Base-by-base conservation (phyloP, 2,888 invertebrate genomes). In the Zhuqinia jingwanae region DNA sequence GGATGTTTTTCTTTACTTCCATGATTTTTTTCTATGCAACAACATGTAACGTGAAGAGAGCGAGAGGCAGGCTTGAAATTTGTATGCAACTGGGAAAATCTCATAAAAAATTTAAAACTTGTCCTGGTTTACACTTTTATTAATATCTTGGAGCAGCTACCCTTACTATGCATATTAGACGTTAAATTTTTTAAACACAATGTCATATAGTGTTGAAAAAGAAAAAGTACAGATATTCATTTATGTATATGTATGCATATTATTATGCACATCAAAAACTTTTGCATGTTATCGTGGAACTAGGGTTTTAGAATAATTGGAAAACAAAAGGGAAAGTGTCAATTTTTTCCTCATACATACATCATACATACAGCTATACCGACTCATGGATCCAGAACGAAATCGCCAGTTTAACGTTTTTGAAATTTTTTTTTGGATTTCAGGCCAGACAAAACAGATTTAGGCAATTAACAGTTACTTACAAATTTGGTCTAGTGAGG, bases 101-200 rank as follows among this genome's bases (percentile, higher is more conserved):
- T 81, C 70, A 70, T 81, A 56, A 81, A 81, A 81, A 36, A 81
- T 81, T 81, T 56, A 81, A 58, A 81, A 20, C 53, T 79, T 63
- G 78, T 47, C 47, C 78, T 78, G 60, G 42, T 68, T 65, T 79
- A 79, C 79, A 68, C 79, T 79, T 50, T 20, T 22, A 45, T 45
- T 45, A 22, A 63, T 27, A 13, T 78, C 76, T 42, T 60, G 42
- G 42, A 42, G 58, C 22, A 2, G n/a, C 17, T 50, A 27, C 27
- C 56, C n/a, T 20, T 17, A 68, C 20, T 22, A 68, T 68, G 68
- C 68, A 68, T 68, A 68, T 68, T 68, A 68, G 45, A 68, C 42
- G 68, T 45, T 15, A 13, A 68, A 68, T 68, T n/a, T n/a, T n/a
- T 68, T 68, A 42, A 68, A 13, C 22, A 68, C 45, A 42, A 2